Base-by-base conservation (phyloP, 2,888 invertebrate genomes). In the Hydraecia micacea region DNA sequence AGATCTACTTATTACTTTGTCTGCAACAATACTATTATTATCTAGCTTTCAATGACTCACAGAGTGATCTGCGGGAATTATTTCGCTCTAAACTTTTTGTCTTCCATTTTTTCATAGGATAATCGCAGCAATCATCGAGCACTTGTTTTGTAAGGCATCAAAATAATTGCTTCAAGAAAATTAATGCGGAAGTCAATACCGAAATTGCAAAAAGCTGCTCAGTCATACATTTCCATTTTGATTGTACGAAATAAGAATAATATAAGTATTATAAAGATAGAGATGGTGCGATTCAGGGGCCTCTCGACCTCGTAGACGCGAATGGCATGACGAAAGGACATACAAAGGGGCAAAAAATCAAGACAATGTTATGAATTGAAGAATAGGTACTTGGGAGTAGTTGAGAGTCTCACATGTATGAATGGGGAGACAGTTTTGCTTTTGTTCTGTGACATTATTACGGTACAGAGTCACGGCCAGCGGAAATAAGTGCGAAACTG, bases 41-140 rank as follows among this genome's bases (percentile, higher is more conserved):
- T 91, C 81, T 87, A 74, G 80, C 80, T 83, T 85, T 73, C 84
- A 90, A 90, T 95, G 94, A 94, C 88, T 94, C 94, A 94, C 87
- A 87, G 85, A 91, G 85, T 89, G 91, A 92, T 93, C 89, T 93
- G 93, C 92, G 93, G 92, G 93, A 93, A 93, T 94, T 95, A 92
- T 92, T 93, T 90, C 90, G 87, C 84, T 85, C 88, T 84, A 87
- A 80, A 74, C 74, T 93, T 94, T 94, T 94, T 93, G 90, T 83
- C 69, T 69, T 83, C n/a, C 69, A 81, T 90, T 93, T 92, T 91
- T 91, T 85, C 79, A 65, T 75, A 82, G 79, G 80, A 87, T 88
- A 90, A 92, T 91, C 88, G 88, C 83, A 89, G 88, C 85, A 91
- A 92, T 92, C 87, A 90, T 87, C 76, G 83, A 75, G 88, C 87